Conservation (phyloP, 2,113 vertebrate genomes). For the Oceanites oceanicus region DNA sequence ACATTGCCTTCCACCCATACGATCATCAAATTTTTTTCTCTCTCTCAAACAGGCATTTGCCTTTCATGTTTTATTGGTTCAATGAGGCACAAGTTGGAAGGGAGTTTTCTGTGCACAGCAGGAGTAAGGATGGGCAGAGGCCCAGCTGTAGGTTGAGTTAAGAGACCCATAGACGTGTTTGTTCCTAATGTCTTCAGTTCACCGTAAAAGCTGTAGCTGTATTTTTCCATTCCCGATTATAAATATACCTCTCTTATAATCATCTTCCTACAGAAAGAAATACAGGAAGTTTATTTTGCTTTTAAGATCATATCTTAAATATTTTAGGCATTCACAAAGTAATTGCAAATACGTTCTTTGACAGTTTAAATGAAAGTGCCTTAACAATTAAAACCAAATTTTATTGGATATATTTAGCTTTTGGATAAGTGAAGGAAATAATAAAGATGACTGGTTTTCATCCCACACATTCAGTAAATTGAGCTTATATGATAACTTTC, state of each 20-base stretch:
- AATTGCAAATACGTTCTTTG: neutral
- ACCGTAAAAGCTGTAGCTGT: neutral
- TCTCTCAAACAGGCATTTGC: neutral
- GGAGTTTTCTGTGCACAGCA: neutral
- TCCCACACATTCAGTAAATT: constrained; percentile 66
- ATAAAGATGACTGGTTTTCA: constrained; percentile 16
- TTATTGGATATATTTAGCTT: neutral
- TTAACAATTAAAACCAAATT: neutral
- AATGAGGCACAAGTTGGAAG: neutral
- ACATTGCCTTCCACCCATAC: neutral
- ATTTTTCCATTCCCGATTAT: neutral
- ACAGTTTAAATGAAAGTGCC: neutral
- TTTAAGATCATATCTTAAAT: neutral
- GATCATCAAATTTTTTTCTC: neutral
- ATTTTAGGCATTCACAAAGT: neutral
- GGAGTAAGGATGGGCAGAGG: neutral
- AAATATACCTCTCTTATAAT: neutral
- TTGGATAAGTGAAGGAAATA: constrained; percentile 19
- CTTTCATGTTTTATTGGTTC: neutral
- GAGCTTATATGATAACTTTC: constrained; percentile 73
- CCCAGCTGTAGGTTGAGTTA: neutral
- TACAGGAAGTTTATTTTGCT: neutral
- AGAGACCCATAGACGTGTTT: neutral
- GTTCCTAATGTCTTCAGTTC: neutral
- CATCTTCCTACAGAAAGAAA: neutral